Conservation (phyloP, 2,113 vertebrate species). For the Theristicus caerulescens region DNA sequence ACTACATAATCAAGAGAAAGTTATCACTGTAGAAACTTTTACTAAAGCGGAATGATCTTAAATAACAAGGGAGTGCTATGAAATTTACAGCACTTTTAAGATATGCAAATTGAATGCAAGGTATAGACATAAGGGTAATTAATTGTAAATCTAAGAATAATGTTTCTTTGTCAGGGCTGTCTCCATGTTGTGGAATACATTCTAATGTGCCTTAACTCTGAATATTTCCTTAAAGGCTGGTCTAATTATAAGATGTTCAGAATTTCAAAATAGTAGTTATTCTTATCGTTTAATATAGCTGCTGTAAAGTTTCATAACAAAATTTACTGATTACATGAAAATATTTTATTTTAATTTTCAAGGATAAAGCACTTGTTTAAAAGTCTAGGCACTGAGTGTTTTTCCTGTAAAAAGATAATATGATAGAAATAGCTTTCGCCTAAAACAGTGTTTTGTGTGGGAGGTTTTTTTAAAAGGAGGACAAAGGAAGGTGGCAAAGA, state of each 20-base stretch:
- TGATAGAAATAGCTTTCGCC: background rate
- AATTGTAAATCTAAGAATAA: conserved; percentile 99
- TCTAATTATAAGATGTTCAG: conserved; percentile 87
- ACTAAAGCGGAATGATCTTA: conserved; percentile 78
- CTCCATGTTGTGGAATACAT: conserved; percentile 93
- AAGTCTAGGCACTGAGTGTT: conserved; percentile 1
- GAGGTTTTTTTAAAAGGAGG: background rate
- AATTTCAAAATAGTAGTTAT: conserved; percentile 82
- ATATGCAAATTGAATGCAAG: conserved; percentile 98
- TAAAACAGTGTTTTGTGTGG: background rate
- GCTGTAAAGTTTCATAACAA: conserved; percentile 64
- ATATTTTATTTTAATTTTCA: conserved; percentile 68
- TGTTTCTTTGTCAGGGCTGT: conserved; percentile 97
- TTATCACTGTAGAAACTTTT: conserved; percentile 79
- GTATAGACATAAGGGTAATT: conserved; percentile 97
- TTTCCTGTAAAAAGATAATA: background rate
- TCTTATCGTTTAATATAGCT: conserved; percentile 75
- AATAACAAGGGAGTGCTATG: conserved; percentile 86
- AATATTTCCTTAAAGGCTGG: conserved; percentile 87
- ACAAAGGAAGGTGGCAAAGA: background rate
- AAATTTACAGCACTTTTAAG: conserved; percentile 90
- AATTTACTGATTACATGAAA: conserved; percentile 67
- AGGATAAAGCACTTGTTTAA: conserved; percentile 43
- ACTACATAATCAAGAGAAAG: conserved; percentile 76
- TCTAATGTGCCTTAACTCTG: conserved; percentile 92